A percentile compares a stretch with the other conserved stretches of the same genome.
Conservation (phyloP, 2,888 invertebrate species). For the Allolobophora icterica region DNA sequence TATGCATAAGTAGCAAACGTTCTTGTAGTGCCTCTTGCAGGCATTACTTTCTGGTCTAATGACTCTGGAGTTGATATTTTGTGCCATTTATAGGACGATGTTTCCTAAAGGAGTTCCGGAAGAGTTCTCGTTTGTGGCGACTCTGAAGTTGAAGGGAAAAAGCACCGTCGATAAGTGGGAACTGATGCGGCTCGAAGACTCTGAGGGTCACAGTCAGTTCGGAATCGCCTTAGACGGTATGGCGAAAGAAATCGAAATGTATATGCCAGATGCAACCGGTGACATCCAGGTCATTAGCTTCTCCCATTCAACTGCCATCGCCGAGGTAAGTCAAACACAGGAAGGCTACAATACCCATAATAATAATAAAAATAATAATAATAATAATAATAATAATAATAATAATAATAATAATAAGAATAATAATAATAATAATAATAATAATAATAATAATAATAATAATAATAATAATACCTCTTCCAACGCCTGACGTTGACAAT, state of each 20-base stretch:
- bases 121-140: conserved; percentile 82
- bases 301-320: not conserved
- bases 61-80: no score
- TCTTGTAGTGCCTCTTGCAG: no score
- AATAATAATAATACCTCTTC: no score
- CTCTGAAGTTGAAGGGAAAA: conserved; percentile 74
- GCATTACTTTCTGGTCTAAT: no score
- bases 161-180: conserved; percentile 77
- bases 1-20: no score
- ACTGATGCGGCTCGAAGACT: conserved; percentile 75
- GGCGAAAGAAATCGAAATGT: conserved; percentile 58
- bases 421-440: no score
- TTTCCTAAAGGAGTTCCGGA: conserved; percentile 82
- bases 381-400: no score
- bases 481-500: no score
- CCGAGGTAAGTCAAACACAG: not conserved
- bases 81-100: conserved; percentile 59
- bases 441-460: no score
- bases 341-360: no score
- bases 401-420: no score
- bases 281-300: not conserved
- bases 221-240: conserved; percentile 76
- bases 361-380: no score
- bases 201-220: conserved; percentile 75
- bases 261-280: not conserved